Conservation (phyloP, 1,140 invertebrate genomes). For the Hesperophylax magnus region DNA sequence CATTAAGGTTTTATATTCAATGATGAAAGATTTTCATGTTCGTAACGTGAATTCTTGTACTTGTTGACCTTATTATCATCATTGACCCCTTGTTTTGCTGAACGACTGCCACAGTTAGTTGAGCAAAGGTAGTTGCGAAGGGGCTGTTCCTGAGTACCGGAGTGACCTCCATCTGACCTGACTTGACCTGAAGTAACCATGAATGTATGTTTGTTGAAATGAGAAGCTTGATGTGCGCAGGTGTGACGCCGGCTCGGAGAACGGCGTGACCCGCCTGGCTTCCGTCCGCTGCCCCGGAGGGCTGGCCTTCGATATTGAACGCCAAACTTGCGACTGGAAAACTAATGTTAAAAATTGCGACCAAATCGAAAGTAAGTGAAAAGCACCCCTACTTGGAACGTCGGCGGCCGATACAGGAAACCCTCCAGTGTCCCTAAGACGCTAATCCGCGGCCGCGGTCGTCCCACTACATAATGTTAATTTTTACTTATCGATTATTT, state of each 20-base stretch:
- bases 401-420: constrained; percentile 61
- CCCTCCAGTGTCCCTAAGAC: constrained; percentile 24
- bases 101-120: not conserved
- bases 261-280: constrained; percentile 86
- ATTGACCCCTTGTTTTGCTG: not conserved
- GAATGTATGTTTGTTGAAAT: not conserved
- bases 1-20: too few species aligned
- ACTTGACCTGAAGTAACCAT: not conserved
- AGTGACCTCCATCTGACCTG: too few species aligned
- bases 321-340: constrained; percentile 97
- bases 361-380: constrained; percentile 90
- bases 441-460: not conserved
- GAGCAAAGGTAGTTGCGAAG: not conserved
- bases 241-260: constrained; percentile 91
- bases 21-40: too few species aligned
- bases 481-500: constrained; percentile 62
- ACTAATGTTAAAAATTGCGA: constrained; percentile 96
- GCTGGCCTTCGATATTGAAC: constrained; percentile 94
- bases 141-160: not conserved
- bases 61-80: too few species aligned
- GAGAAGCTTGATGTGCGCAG: constrained; percentile 71
- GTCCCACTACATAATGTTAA: not conserved
- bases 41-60: too few species aligned
- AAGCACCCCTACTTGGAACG: constrained; percentile 53
- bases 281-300: constrained; percentile 90